Conservation (phyloP, 1,140 invertebrate genomes). For the Metopolophium dirhodum region DNA sequence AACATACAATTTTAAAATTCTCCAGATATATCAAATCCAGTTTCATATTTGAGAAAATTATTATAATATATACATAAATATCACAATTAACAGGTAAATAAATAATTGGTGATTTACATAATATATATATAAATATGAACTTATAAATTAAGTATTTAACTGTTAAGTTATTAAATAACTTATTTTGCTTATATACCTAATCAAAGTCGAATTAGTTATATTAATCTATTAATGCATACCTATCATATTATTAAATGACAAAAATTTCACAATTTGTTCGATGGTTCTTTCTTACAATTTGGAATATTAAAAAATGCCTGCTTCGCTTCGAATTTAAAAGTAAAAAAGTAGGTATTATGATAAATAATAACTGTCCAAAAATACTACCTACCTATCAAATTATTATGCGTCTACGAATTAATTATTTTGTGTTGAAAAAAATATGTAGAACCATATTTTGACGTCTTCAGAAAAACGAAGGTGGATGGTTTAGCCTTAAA, state of each 20-base stretch:
- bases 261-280: not conserved
- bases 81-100: no score
- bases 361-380: no score
- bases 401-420: not conserved
- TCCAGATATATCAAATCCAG: not conserved
- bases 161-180: no score
- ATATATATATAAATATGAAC: not conserved
- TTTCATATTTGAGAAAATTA: not conserved
- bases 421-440: not conserved
- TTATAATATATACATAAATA: no score
- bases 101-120: not conserved
- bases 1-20: not conserved
- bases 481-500: not conserved
- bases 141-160: no score
- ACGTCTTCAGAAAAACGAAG: no score
- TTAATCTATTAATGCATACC: not conserved
- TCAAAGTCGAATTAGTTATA: not conserved
- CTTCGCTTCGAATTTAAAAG: no score
- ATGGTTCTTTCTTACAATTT: not conserved
- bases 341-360: no score
- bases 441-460: not conserved
- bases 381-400: not conserved
- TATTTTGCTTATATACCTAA: no score
- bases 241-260: not conserved
- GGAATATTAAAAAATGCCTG: no score